These are phyloP conservation scores for Nyctibius bracteatus DNA, from an alignment of 2,113 vertebrate species.

Conservation along the genomic window DNA sequence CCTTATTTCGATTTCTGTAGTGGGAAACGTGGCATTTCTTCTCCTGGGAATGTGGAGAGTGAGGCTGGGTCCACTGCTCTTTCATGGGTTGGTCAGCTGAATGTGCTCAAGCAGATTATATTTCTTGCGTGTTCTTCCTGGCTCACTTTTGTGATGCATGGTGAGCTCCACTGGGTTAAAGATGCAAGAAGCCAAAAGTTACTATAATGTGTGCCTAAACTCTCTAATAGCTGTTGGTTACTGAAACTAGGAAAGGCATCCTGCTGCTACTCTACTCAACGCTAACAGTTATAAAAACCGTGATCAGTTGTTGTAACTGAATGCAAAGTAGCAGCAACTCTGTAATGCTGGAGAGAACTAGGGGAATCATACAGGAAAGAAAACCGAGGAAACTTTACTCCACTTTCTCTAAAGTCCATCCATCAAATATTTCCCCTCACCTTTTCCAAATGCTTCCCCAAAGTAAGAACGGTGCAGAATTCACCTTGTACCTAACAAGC, in stretches of 20 bases:
- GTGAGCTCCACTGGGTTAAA: not conserved
- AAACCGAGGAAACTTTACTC: not conserved
- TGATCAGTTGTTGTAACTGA: not conserved
- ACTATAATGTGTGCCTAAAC: not conserved
- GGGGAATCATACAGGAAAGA: not conserved
- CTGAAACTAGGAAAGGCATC: not conserved
- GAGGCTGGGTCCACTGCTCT: not conserved
- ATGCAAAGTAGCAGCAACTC: not conserved
- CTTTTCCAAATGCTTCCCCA: not conserved
- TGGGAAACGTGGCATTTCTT: not conserved
- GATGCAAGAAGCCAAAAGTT: not conserved
- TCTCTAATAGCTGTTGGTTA: not conserved
- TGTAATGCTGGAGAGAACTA: not conserved
- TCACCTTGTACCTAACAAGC: not conserved
- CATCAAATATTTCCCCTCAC: fast-evolving
- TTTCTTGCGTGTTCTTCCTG: not conserved
- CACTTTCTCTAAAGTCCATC: not conserved
- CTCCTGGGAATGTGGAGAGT: not conserved
- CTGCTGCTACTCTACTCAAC: not conserved
- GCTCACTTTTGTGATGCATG: not conserved
- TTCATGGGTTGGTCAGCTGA: not conserved
- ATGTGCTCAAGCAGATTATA: not conserved
- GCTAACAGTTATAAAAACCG: not conserved
- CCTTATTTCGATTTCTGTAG: not conserved
- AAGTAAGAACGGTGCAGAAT: not conserved